These are phyloP conservation scores for Aythya baeri DNA, from an alignment of 2,113 vertebrate species.

Conservation along the genomic window DNA sequence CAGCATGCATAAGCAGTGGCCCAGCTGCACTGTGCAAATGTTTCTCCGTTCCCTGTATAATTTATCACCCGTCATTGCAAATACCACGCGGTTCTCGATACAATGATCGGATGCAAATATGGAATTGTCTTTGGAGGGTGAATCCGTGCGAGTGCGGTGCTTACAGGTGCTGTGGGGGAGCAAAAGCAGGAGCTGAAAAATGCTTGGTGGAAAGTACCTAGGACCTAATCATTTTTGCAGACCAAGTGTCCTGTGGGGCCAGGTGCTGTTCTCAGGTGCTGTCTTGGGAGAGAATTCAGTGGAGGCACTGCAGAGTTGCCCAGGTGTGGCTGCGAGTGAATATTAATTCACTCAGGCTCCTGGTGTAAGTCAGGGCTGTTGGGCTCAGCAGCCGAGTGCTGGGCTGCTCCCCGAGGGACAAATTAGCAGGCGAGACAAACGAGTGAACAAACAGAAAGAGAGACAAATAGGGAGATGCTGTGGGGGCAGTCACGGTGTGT, in stretches of 20 bases:
- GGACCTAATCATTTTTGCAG: neutral
- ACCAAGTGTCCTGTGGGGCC: neutral
- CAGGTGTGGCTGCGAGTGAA: neutral
- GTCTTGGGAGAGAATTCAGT: neutral
- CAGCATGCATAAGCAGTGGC: neutral
- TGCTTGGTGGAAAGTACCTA: neutral
- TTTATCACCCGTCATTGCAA: neutral
- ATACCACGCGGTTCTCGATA: neutral
- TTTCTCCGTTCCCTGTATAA: neutral
- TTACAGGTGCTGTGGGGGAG: neutral
- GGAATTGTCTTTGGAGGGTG: neutral
- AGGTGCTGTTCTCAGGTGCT: neutral
- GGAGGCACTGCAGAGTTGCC: neutral
- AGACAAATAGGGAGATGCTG: conserved; percentile 35
- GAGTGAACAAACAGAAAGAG: neutral
- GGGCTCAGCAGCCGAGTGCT: fast-evolving
- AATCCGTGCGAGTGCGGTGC: fast-evolving
- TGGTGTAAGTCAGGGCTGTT: neutral
- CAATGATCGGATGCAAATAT: neutral
- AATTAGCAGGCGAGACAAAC: neutral
- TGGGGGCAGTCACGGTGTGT: neutral
- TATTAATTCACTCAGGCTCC: neutral
- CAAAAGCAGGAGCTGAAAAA: neutral
- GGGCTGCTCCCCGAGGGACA: neutral
- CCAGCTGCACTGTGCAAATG: conserved; percentile 21